Conservation (phyloP, 2,797 vertebrate species). For the Tragopan temminckii region DNA sequence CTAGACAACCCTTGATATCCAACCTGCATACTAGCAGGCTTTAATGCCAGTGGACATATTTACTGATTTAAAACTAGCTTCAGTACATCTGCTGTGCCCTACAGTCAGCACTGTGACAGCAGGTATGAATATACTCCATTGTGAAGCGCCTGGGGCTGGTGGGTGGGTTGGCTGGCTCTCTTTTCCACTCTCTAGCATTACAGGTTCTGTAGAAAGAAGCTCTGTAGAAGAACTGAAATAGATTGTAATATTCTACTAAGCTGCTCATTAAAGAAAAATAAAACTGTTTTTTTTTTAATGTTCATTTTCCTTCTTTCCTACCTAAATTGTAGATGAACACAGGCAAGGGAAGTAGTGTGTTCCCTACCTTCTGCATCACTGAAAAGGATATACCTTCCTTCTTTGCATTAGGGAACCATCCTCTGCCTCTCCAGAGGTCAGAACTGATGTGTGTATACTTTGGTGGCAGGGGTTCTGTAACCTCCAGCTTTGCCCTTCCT, state of each 20-base stretch:
- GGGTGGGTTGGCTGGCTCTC: not conserved
- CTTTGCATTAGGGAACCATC: not conserved
- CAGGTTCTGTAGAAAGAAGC: not conserved
- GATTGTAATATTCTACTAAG: not conserved
- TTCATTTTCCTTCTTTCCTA: not conserved
- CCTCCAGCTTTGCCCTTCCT: not conserved
- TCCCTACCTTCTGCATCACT: not conserved
- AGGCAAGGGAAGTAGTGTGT: not conserved
- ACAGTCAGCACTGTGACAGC: not conserved
- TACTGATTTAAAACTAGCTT: not conserved
- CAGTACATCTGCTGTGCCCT: not conserved
- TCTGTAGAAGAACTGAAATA: not conserved
- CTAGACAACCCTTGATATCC: not conserved
- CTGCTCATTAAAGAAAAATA: not conserved
- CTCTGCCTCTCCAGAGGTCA: not conserved
- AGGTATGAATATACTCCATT: slow-evolving; percentile 22
- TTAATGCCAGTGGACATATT: not conserved
- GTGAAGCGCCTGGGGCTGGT: not conserved
- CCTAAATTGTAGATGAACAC: not conserved
- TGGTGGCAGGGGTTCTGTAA: not conserved
- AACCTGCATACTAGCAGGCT: not conserved
- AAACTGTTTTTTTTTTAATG: not conserved
- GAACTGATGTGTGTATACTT: not conserved
- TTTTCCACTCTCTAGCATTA: not conserved
- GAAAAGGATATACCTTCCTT: not conserved